Conservation (phyloP, 2,888 invertebrate species). For the Adelphocoris suturalis region DNA sequence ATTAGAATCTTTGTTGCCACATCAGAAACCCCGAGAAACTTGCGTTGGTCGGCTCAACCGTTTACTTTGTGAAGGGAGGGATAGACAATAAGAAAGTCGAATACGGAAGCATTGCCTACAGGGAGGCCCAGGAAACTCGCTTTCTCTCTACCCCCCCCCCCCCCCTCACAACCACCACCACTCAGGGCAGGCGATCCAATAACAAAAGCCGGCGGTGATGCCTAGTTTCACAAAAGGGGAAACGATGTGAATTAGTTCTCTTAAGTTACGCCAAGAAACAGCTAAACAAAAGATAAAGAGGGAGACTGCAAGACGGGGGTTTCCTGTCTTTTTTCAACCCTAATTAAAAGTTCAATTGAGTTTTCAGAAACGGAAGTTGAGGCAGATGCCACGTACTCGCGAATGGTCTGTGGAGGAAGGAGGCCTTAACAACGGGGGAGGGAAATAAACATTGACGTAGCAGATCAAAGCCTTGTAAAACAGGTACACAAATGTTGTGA, state of each 20-base stretch:
- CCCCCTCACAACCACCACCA: no score
- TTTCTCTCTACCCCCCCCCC: neutral
- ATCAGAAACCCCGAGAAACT: slow-evolving; percentile 13
- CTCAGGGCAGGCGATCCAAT: neutral
- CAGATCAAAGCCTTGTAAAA: neutral
- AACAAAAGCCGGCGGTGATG: slow-evolving; percentile 36
- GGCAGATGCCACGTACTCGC: neutral
- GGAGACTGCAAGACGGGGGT: slow-evolving; percentile 15
- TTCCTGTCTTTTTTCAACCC: slow-evolving; percentile 5
- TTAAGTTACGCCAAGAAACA: slow-evolving; percentile 29
- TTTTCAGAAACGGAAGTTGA: neutral
- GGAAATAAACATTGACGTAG: neutral
- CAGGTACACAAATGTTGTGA: neutral
- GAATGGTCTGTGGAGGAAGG: neutral
- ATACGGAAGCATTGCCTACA: slow-evolving; percentile 26
- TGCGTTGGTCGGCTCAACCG: neutral
- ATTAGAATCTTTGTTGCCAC: slow-evolving; percentile 42
- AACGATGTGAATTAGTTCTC: slow-evolving; percentile 40
- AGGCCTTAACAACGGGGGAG: neutral
- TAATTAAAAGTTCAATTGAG: slow-evolving; percentile 55
- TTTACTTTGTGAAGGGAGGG: neutral
- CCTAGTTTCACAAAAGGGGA: slow-evolving; percentile 37
- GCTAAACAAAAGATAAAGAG: slow-evolving; percentile 50
- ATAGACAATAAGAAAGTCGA: slow-evolving; percentile 39
- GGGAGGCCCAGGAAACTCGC: neutral